Evolutionary conservation across 2,888 invertebrate genomes (phyloP).

Genomic region (Troides oblongomaculatus): DNA sequence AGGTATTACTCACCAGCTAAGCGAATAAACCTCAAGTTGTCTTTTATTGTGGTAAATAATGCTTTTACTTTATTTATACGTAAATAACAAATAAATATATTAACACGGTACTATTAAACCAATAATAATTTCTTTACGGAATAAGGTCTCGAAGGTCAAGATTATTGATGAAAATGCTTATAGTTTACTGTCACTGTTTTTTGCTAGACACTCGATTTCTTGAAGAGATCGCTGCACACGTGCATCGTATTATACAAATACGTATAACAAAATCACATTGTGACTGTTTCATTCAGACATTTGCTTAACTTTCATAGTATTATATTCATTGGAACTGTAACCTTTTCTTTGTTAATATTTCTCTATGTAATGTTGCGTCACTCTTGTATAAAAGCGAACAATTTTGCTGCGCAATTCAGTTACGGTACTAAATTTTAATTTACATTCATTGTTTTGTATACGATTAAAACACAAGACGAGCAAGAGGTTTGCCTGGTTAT

Average conservation of each 20-base stretch:
- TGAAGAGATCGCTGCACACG: slow-evolving; percentile 54
- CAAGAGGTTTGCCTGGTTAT: too few relatives aligned
- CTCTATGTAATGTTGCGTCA: slow-evolving; percentile 35
- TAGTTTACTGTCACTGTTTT: slow-evolving; percentile 57
- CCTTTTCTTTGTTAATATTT: slow-evolving; percentile 40
- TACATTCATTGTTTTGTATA: too few relatives aligned
- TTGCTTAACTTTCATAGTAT: slow-evolving; percentile 50
- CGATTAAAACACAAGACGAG: too few relatives aligned
- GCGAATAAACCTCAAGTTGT: background rate
- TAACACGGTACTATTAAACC: background rate
- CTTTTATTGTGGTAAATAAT: background rate
- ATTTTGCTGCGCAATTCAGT: too few relatives aligned
- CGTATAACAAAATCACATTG: slow-evolving; percentile 48
- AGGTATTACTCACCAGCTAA: background rate
- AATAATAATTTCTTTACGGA: background rate
- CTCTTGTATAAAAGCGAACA: slow-evolving; percentile 25
- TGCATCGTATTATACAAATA: slow-evolving; percentile 43
- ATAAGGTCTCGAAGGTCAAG: background rate
- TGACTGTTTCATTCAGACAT: slow-evolving; percentile 56
- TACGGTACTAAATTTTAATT: background rate
- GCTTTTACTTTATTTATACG: background rate
- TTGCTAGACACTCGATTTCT: slow-evolving; percentile 40
- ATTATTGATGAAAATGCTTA: slow-evolving; percentile 52
- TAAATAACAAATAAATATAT: background rate
- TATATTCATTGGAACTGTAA: slow-evolving; percentile 45